Conservation (phyloP, 1,140 invertebrate species). For the Coboldia fuscipes region DNA sequence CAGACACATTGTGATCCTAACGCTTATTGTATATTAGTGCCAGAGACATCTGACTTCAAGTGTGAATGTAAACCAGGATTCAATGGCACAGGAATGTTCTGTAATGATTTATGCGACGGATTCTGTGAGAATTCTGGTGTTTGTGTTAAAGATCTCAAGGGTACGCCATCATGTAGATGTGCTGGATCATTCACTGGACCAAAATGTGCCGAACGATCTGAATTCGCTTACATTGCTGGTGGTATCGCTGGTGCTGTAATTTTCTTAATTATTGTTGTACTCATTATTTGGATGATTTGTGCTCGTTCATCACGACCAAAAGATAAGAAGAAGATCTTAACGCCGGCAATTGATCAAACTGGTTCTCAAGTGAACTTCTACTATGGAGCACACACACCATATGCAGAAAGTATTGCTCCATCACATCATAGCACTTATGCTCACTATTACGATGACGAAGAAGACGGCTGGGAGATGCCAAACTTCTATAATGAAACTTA, state of each 20-base stretch:
- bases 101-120: conserved; percentile 65
- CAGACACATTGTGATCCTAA: conserved; percentile 69
- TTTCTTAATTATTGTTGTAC: conserved; percentile 74
- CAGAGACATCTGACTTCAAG: conserved; percentile 67
- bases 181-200: conserved; percentile 82
- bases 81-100: conserved; percentile 66
- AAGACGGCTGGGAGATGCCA: conserved; percentile 93
- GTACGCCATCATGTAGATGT: conserved; percentile 69
- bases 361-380: conserved; percentile 91
- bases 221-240: conserved; percentile 85
- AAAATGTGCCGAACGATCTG: conserved; percentile 72
- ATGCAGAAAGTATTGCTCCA: conserved; percentile 84
- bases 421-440: conserved; percentile 89
- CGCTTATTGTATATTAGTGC: conserved; percentile 69
- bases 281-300: conserved; percentile 94
- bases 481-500: conserved; percentile 95
- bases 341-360: conserved; percentile 66
- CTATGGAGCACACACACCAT: conserved; percentile 73
- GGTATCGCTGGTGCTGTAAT: conserved; percentile 81
- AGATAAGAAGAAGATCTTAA: conserved; percentile 71
- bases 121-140: conserved; percentile 82
- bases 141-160: conserved; percentile 67
- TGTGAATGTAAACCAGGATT: conserved; percentile 90
- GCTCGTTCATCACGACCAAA: conserved; percentile 61
- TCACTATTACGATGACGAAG: conserved; percentile 87